phyloP scores from a whole-genome alignment of 2,888 invertebrate genomes.

The Maniola hyperantus region DNA sequence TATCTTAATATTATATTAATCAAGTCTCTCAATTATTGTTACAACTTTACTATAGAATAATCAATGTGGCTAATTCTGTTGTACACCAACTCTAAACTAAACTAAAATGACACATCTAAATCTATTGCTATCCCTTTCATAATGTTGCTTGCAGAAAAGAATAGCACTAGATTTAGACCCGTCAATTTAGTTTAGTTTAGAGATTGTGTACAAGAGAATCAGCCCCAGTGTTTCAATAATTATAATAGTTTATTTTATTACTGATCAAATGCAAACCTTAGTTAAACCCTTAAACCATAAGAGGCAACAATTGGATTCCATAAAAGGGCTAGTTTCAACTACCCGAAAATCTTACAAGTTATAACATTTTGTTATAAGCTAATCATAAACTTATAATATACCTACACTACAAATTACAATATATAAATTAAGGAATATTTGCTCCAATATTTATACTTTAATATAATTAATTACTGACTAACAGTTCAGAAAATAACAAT shows the following conservation, averaged over 20 bases:
- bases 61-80: too few relatives aligned
- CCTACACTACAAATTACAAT: conserved; percentile 25
- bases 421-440: conserved; percentile 37
- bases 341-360: conserved; percentile 30
- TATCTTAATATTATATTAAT: conserved; percentile 41
- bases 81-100: too few relatives aligned
- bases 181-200: too few relatives aligned
- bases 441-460: conserved; percentile 33
- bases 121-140: too few relatives aligned
- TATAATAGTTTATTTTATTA: conserved; percentile 23
- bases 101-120: too few relatives aligned
- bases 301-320: conserved; percentile 11
- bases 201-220: too few relatives aligned
- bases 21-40: conserved; percentile 52
- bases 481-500: conserved; percentile 69
- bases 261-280: conserved; percentile 1
- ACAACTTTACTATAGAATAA: conserved; percentile 42
- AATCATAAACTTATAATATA: conserved; percentile 39
- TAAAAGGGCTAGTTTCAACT: conserved; percentile 1
- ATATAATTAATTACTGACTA: conserved; percentile 52
- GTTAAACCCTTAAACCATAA: neutral
- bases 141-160: too few relatives aligned
- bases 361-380: conserved; percentile 35
- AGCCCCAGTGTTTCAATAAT: conserved; percentile 27
- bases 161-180: too few relatives aligned